Base-by-base conservation (phyloP, 2,113 vertebrate species). In the Scalopus aquaticus region DNA sequence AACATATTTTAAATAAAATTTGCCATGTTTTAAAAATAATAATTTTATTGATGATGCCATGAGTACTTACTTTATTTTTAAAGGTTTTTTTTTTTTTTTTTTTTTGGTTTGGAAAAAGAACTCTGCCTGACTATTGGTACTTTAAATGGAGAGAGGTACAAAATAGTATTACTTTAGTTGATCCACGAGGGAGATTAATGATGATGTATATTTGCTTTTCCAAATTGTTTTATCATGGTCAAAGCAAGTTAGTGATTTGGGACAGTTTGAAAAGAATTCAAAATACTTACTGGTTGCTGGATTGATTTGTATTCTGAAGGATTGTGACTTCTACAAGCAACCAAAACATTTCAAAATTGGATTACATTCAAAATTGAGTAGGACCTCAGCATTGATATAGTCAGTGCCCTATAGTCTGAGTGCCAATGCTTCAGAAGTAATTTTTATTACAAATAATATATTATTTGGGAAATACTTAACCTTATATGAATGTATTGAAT, bases 1-100 rank as follows among this genome's bases (percentile, higher is more conserved):
- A 89, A 95, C 84, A 69, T 86, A 5, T 92, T 95, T 96, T 80
- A 67, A 89, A 42, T 83, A 78, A 89, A 89, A 92, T 86, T 51
- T 81, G 9, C 46, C 24, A 13, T 72, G n/a, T 91, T 84, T 64
- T 60, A 35, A 84, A 72, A 89, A 77, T 81, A 89, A 77, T 81
- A 49, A 49, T 85, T 85, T 4, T 83, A 54, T 64, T 81, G 46
- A 56, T 84, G 42, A 76, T 76, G 10, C n/a, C 81, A 51, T 74
- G 82, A 76, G 3, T 39, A 39, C 60, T 93, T 92, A 62, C 69
- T 94, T 88, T 84, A 42, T 28, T 72, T 91, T 85, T 49, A 49
- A 49, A 49, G 46, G 2, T 49, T 49, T 49, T 49, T 49, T 8
- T 49, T 49, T 49, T 8, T 49, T 49, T 49, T 8, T 72, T 17